Evolutionary conservation across 2,888 invertebrate species (phyloP), one percentile per base, ranked within the genome.

Genomic region (Arctia plantaginis): DNA sequence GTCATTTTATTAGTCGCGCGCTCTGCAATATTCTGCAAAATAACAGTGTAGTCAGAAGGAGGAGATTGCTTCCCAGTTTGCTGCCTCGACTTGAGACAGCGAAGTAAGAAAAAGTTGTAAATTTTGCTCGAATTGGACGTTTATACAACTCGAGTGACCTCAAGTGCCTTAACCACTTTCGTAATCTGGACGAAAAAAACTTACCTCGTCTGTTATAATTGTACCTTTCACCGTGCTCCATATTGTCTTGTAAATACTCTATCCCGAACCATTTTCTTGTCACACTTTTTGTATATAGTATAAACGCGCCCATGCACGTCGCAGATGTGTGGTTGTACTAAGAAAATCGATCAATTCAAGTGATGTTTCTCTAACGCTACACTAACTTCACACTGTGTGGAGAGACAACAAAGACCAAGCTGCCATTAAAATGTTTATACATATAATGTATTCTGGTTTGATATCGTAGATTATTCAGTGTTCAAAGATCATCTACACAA

Each of bases 1-100:
- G 94, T 94, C 94, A 94, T 94, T 94, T 94, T 94, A 94, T 95
- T 94, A 94, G 94, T 92, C 91, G 90, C 91, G 89, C 87, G 89
- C 88, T 87, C 90, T 90, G 92, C 92, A 93, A 94, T 94, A 93
- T 94, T 93, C 93, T 90, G 89, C 89, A 91, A 91, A 93, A 93
- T 94, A 94, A 94, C 92, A 93, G 90, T 88, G 91, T 88, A 88
- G 90, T 90, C 86, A 85, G 88, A 83, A 84, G 85, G 87, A 88
- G 90, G 91, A 93, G 93, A 94, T 94, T 94, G 94, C 94, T 93
- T 92, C 92, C 88, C 90, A 90, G 90, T 95, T 94, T 95, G 94
- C 93, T 91, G 90, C 93, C 91, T 85, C 89, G 88, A 89, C 87
- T 90, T 86, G 89, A 90, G 90, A 90, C 90, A 90, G 80, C 84